Conservation (phyloP, 1,140 invertebrate genomes). For the Zaprionus kolodkinae region DNA sequence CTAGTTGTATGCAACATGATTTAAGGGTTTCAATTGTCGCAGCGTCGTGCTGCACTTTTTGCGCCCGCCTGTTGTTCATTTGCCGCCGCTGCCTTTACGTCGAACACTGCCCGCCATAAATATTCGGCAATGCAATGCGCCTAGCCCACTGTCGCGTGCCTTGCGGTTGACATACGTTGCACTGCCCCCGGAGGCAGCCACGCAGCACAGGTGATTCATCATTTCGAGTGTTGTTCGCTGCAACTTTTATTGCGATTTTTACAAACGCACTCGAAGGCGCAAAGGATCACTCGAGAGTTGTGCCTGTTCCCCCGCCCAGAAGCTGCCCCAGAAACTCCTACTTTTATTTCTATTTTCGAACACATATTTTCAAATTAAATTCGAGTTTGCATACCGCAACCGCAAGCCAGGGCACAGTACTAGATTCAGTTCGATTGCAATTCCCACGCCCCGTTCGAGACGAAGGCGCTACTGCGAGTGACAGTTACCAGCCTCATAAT, state of each 20-base stretch:
- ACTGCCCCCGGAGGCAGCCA: slow-evolving; percentile 58
- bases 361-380: not conserved
- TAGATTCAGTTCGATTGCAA: not conserved
- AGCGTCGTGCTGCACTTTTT: slow-evolving; percentile 70
- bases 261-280: slow-evolving; percentile 75
- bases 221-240: slow-evolving; percentile 83
- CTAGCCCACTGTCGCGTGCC: slow-evolving; percentile 58
- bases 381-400: not conserved
- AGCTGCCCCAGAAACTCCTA: not conserved
- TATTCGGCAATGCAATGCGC: slow-evolving; percentile 53
- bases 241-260: slow-evolving; percentile 83
- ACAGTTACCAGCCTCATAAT: slow-evolving; percentile 79
- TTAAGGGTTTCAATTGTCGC: slow-evolving; percentile 63
- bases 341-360: not conserved
- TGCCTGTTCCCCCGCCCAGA: no score
- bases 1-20: slow-evolving; percentile 78
- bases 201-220: slow-evolving; percentile 78
- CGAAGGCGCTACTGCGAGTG: slow-evolving; percentile 48
- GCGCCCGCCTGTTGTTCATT: slow-evolving; percentile 67
- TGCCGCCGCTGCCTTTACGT: slow-evolving; percentile 41
- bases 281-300: not conserved
- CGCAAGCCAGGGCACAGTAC: not conserved
- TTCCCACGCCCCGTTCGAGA: not conserved
- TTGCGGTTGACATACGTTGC: slow-evolving; percentile 79
- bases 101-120: slow-evolving; percentile 52